phyloP scores from a whole-genome alignment of 2,797 vertebrate species.

The Sorex maritimensis region DNA sequence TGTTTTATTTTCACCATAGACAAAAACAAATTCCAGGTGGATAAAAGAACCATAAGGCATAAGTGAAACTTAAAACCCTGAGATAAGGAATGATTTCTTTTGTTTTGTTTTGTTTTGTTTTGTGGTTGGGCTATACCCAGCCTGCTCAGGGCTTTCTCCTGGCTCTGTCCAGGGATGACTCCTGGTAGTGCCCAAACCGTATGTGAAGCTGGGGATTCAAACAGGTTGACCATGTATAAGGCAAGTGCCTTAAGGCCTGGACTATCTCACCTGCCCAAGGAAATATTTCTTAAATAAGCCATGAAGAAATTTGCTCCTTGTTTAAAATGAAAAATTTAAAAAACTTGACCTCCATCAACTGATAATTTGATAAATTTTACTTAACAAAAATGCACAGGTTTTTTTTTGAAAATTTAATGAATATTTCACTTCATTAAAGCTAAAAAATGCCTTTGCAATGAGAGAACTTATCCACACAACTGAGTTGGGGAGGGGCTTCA shows the following conservation, averaged over 20 bases:
- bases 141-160: too few relatives aligned
- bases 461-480: too few relatives aligned
- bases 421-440: neutral
- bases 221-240: neutral
- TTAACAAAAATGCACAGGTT: neutral
- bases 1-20: neutral
- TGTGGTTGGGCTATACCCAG: too few relatives aligned
- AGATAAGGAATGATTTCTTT: neutral
- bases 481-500: too few relatives aligned
- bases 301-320: slow-evolving; percentile 20
- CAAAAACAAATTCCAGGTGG: slow-evolving; percentile 46
- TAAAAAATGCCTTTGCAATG: too few relatives aligned
- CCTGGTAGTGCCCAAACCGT: too few relatives aligned
- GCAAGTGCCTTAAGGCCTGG: neutral
- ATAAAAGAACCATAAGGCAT: neutral
- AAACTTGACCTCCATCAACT: slow-evolving; percentile 24
- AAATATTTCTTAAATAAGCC: neutral
- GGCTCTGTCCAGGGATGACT: too few relatives aligned
- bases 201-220: neutral
- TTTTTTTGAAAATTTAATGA: too few relatives aligned
- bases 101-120: too few relatives aligned
- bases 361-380: neutral
- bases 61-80: neutral
- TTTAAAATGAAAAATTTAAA: neutral
- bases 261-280: neutral